These are phyloP conservation scores for Psittacula echo DNA, from an alignment of 2,797 vertebrate genomes.

Conservation along the genomic window DNA sequence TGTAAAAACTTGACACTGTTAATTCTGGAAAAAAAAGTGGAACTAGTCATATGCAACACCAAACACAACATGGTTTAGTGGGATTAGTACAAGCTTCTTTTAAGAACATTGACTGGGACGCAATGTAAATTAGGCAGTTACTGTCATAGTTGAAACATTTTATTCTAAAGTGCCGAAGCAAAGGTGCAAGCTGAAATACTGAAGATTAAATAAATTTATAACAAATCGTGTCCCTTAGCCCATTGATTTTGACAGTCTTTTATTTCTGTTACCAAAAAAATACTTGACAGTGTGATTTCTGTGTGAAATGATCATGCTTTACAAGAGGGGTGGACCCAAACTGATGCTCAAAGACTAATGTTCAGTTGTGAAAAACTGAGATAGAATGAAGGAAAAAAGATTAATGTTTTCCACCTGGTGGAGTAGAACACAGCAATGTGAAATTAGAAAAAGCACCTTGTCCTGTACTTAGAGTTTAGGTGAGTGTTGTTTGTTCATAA, in stretches of 20 bases:
- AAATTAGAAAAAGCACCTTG: slow-evolving; percentile 64
- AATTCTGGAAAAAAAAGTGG: slow-evolving; percentile 68
- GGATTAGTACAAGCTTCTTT: slow-evolving; percentile 63
- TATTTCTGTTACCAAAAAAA: slow-evolving; percentile 51
- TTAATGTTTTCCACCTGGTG: slow-evolving; percentile 1
- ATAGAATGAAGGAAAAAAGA: background rate
- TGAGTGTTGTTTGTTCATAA: slow-evolving; percentile 53
- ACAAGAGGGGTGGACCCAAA: slow-evolving; percentile 33
- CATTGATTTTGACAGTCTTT: slow-evolving; percentile 72
- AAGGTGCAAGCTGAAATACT: slow-evolving; percentile 75
- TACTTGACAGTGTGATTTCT: slow-evolving; percentile 26
- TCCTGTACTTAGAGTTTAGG: slow-evolving; percentile 68
- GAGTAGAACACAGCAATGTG: slow-evolving; percentile 55
- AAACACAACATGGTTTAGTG: slow-evolving; percentile 69
- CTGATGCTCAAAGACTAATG: slow-evolving; percentile 34
- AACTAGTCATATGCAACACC: slow-evolving; percentile 69
- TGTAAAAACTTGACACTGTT: slow-evolving; percentile 75
- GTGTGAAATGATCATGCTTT: slow-evolving; percentile 34
- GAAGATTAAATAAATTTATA: slow-evolving; percentile 78
- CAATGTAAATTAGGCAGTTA: slow-evolving; percentile 72
- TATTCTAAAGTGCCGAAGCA: slow-evolving; percentile 75
- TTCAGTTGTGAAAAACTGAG: slow-evolving; percentile 28
- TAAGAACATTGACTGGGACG: slow-evolving; percentile 65
- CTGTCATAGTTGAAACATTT: slow-evolving; percentile 68
- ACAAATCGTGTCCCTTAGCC: slow-evolving; percentile 68